Evolutionary conservation across 2,797 vertebrate species (phyloP), one percentile per base, ranked within the genome.

Genomic region (Gymnopithys bicolor): DNA sequence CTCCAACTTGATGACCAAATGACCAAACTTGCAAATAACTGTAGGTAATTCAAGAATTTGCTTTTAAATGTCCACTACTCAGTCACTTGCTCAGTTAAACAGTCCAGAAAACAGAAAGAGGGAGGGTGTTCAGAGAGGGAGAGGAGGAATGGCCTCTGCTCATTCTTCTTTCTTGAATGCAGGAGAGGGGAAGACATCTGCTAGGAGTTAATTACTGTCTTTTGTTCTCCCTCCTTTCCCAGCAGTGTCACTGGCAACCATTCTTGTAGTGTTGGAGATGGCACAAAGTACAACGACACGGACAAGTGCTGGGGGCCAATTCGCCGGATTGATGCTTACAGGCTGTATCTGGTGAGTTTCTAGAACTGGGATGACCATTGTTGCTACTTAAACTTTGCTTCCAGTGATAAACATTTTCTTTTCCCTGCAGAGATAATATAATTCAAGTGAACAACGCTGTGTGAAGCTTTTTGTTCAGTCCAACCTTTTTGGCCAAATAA

Each of bases 271-370:
- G 97, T 98, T 55, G 98, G 98, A 77, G 97, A 97, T 24, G 96
- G 98, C 84, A 94, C 98, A 70, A 99, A 98, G 87, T 98, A 98
- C 97, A 99, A 99, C 0, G 99, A 99, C 79, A 99, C 99, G 0
- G 99, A 99, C 68, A 95, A 90, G 7, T 99, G 99, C 97, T 99
- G 99, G 99, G 99, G 99, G 6, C 96, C 98, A 2, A 98, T 99
- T 84, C 98, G 98, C 5, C 97, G 99, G 27, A 98, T 98, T 73
- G 98, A 99, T 67, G 99, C 99, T 16, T 99, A 99, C 97, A 98
- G 98, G 46, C 98, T 99, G 64, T 99, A 99, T 88, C 95, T 99
- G 98, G 99, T 99, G 89, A 99, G 99, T 98, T 74, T 48, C 49
- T 77, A n/a, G 46, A 64, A 30, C n/a, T 30, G 58, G 30, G 4